Evolutionary conservation across 2,797 vertebrate species (phyloP).

Genomic region (Salarias fasciatus): DNA sequence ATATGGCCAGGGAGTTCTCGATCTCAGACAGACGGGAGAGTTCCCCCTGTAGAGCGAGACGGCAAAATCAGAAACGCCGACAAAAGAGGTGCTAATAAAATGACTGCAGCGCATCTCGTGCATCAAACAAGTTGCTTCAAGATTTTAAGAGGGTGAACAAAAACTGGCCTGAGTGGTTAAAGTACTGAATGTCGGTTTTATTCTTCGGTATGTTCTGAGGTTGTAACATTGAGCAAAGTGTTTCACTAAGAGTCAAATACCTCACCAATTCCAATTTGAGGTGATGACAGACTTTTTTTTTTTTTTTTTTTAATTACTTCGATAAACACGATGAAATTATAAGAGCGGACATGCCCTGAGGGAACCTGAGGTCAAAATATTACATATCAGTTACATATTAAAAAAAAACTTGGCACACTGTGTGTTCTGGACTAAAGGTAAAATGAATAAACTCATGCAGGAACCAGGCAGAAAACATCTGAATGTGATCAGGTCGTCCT

Average conservation of each 20-base stretch:
- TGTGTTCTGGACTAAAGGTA: too few species aligned
- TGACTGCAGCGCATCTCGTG: neutral
- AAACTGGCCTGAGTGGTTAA: neutral
- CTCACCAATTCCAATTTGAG: neutral
- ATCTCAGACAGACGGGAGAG: conserved; percentile 91
- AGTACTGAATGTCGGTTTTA: neutral
- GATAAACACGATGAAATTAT: too few species aligned
- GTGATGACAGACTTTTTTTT: neutral
- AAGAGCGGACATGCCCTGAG: too few species aligned
- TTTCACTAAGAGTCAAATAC: conserved; percentile 1
- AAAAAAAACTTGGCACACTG: too few species aligned
- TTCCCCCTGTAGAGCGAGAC: conserved; percentile 82
- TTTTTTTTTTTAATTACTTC: too few species aligned
- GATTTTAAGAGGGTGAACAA: neutral
- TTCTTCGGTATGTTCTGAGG: neutral
- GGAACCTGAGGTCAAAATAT: too few species aligned
- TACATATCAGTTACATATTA: too few species aligned
- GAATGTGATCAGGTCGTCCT: too few species aligned
- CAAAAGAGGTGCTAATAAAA: neutral
- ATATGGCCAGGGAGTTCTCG: conserved; percentile 91
- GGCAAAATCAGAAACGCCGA: conserved; percentile 2
- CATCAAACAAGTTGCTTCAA: neutral
- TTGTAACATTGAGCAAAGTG: neutral
- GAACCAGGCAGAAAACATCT: too few species aligned
- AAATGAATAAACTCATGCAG: too few species aligned